Conservation (phyloP, 1,140 invertebrate genomes). For the Ditylenchus dipsaci region DNA sequence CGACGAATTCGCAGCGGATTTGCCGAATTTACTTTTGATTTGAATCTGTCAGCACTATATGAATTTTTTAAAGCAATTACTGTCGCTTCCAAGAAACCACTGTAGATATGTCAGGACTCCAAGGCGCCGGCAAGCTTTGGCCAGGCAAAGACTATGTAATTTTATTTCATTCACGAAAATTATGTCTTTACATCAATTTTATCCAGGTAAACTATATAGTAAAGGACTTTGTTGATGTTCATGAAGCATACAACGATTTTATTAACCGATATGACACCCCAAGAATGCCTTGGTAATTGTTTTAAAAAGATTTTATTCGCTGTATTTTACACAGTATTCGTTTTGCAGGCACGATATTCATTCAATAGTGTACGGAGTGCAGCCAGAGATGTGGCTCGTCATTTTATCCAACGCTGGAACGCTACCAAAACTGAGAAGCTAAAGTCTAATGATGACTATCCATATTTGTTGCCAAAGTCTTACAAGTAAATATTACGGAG, state of each 20-base stretch:
- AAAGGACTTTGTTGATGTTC: slow-evolving; percentile 88
- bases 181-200: background rate
- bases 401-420: slow-evolving; percentile 98
- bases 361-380: slow-evolving; percentile 74
- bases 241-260: slow-evolving; percentile 81
- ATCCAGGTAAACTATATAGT: slow-evolving; percentile 77
- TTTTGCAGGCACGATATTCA: slow-evolving; percentile 74
- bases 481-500: slow-evolving; percentile 62
- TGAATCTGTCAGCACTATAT: too few species aligned
- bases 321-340: too few species aligned
- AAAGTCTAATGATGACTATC: slow-evolving; percentile 73
- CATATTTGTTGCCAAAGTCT: slow-evolving; percentile 82
- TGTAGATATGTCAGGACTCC: slow-evolving; percentile 50
- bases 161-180: background rate
- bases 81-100: slow-evolving; percentile 42
- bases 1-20: too few species aligned
- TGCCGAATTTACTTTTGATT: too few species aligned
- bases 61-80: slow-evolving; percentile 20
- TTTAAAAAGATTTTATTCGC: slow-evolving; percentile 28
- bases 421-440: slow-evolving; percentile 77
- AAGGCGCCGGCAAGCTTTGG: slow-evolving; percentile 75
- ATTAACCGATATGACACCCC: slow-evolving; percentile 80
- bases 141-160: slow-evolving; percentile 83
- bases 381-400: slow-evolving; percentile 83
- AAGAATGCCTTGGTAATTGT: slow-evolving; percentile 88